Percentiles rank a stretch among this genome's conserved stretches.
Evolutionary conservation across 2,888 invertebrate genomes (phyloP).

Genomic region (Cylindroiulus punctatus): DNA sequence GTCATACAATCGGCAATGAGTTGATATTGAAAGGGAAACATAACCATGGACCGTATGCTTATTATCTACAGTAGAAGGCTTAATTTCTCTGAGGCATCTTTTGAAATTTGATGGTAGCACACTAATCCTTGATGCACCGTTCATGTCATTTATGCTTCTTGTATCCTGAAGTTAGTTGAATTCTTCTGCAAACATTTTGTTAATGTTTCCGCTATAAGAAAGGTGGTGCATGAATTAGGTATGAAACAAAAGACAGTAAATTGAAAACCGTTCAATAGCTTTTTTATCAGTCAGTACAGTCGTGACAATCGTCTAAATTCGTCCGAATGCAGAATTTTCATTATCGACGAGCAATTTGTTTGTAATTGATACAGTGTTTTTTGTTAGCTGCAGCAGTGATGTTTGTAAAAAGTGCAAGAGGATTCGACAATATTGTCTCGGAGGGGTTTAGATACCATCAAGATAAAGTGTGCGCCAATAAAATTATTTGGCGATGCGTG

Average conservation of each 20-base stretch:
- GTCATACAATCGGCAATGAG: background rate
- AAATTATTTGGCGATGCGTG: slow-evolving; percentile 29
- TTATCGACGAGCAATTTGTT: background rate
- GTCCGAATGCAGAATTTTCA: background rate
- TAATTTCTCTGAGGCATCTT: background rate
- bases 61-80: background rate
- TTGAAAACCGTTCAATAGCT: background rate
- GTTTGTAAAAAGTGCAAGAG: slow-evolving; percentile 38
- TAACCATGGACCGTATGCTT: background rate
- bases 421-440: slow-evolving; percentile 38
- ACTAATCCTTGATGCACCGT: background rate
- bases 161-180: background rate
- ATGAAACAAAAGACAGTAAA: background rate
- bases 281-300: background rate
- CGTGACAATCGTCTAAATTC: background rate
- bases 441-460: slow-evolving; percentile 29
- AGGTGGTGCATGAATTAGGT: no score
- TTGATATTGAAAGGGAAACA: background rate
- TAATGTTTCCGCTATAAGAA: no score
- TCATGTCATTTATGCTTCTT: background rate
- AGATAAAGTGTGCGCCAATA: slow-evolving; percentile 15
- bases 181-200: no score
- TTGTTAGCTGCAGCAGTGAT: slow-evolving; percentile 3
- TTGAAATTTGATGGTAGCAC: background rate
- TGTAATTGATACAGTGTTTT: slow-evolving; percentile 19